A percentile compares a stretch with the other conserved stretches of the same genome.
Evolutionary conservation across 2,113 vertebrate genomes (phyloP).

Genomic region (Megatriorchis doriae): DNA sequence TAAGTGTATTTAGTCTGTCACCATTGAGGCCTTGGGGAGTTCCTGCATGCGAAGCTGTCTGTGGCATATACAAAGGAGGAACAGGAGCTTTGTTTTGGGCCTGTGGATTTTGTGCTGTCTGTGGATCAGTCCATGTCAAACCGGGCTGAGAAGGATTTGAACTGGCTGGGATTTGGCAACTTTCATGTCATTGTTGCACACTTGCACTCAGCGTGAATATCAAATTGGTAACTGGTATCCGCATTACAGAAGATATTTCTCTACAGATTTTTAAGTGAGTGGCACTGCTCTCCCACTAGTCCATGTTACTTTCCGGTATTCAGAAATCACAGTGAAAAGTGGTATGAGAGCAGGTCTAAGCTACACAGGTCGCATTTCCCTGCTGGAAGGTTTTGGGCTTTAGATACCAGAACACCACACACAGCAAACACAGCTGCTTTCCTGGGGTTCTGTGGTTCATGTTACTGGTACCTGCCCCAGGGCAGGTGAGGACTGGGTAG

Average conservation of each 20-base stretch:
- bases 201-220: background rate
- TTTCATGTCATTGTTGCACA: background rate
- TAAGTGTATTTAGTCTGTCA: background rate
- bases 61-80: background rate
- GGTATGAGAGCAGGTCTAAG: background rate
- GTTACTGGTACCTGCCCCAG: background rate
- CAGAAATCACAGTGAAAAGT: background rate
- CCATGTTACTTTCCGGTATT: background rate
- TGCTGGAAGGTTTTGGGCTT: background rate
- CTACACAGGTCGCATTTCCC: background rate
- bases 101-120: background rate
- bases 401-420: too few species aligned
- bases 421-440: background rate
- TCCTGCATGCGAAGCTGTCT: background rate
- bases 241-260: background rate
- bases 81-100: background rate
- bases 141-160: background rate
- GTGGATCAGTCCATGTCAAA: background rate
- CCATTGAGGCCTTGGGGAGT: background rate
- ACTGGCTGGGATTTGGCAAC: background rate
- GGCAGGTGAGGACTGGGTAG: background rate
- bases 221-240: background rate
- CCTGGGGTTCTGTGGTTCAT: background rate
- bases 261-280: background rate
- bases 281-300: background rate